Evolutionary conservation across 2,113 vertebrate species (phyloP), one percentile per base, ranked within the genome.

Genomic region (Rhombomys opimus): DNA sequence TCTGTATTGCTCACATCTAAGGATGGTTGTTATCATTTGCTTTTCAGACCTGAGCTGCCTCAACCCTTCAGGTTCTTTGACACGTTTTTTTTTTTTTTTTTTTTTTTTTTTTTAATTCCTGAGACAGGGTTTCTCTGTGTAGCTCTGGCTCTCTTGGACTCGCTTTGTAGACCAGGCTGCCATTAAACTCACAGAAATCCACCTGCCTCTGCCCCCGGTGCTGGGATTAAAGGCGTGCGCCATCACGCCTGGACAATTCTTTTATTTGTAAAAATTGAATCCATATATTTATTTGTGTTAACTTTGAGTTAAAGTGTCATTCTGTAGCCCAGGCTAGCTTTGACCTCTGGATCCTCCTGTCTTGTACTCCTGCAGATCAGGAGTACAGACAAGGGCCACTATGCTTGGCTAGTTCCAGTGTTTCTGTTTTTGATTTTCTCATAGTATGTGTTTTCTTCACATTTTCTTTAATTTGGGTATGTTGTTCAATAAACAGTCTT

Each of bases 1-100:
- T 75, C 32, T 14, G 46, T 7, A 7, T 13, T 0, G 7, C 38
- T 59, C 5, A 0, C 12, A 23, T 1, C 32, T 3, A 2, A 52
- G 63, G 23, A 5, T 41, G 8, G 4, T 15, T 52, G 8, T 46
- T 52, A 14, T 52, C 25, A n/a, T 63, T 3, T 18, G 25, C 59
- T 0, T 1, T 2, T 87, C 68, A 73, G 0, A 23, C 25, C 10
- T 20, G 5, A 30, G 14, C 61, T 35, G 10, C 59, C 59, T 80
- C 2, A 35, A 35, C 15, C n/a, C 50, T 76, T 93, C 46, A 41
- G 0, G 17, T 35, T 35, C 27, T 50, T 5, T 13, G 27, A 14
- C 63, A 13, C 46, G 5, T 46, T 46, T 46, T 46, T 46, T 3
- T 46, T 4, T 46, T 46, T 11, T 46, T 46, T 46, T 46, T 46